Conservation (phyloP, 2,888 invertebrate genomes). For the Rambutsinella grinnellia region DNA sequence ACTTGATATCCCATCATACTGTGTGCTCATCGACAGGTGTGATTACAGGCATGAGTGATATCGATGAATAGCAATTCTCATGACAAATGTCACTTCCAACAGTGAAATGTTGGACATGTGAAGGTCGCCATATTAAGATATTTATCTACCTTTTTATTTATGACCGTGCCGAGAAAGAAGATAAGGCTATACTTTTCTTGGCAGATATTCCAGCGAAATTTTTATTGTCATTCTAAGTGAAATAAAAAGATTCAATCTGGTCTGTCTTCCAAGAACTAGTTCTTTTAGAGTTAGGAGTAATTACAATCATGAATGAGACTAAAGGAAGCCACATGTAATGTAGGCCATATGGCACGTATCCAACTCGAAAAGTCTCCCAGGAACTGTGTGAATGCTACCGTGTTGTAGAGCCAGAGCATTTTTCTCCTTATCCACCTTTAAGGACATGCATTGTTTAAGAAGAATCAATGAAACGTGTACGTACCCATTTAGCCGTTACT, state of each 20-base stretch:
- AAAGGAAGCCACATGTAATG: background rate
- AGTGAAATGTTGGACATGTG: too few species aligned
- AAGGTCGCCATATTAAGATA: too few species aligned
- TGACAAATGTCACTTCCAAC: too few species aligned
- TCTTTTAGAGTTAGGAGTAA: background rate
- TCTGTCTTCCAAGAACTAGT: background rate
- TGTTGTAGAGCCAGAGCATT: background rate
- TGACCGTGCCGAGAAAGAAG: too few species aligned
- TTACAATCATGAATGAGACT: background rate
- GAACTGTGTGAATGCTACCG: background rate
- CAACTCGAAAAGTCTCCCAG: background rate
- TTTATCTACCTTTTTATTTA: too few species aligned
- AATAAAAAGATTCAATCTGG: background rate
- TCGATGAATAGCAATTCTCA: too few species aligned
- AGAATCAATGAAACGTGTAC: background rate
- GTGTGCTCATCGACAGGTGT: too few species aligned
- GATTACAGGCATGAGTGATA: too few species aligned
- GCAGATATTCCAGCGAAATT: background rate
- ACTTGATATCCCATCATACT: too few species aligned
- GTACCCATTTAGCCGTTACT: background rate
- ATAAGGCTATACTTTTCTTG: too few species aligned
- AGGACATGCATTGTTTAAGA: background rate
- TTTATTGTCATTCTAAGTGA: background rate
- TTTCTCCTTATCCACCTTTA: background rate
- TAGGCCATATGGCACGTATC: background rate